Base-by-base conservation (phyloP, 2,797 vertebrate genomes). In the Periophthalmus magnuspinnatus region DNA sequence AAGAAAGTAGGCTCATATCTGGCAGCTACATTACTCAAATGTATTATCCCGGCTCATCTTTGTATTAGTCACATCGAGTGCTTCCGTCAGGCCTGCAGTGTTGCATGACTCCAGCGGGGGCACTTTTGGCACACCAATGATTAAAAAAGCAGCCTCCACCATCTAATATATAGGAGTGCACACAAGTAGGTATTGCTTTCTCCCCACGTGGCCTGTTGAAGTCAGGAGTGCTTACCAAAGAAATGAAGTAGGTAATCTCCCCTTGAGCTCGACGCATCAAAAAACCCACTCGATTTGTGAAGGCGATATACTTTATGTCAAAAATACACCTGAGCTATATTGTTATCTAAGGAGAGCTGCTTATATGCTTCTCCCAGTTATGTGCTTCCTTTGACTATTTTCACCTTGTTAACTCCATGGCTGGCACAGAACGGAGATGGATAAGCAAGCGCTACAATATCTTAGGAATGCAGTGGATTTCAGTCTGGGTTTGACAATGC, bases 401-500 rank as follows among this genome's bases (percentile, higher is more conserved):
- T 74, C 72, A 84, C 76, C 72, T 76, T 80, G 81, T 87, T 81
- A 88, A 82, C 73, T 65, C 72, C 68, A 45, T 66, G 73, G 70
- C 72, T 78, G 77, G 68, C 75, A 71, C 71, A 67, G 73, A 83
- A 78, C 68, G 68, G 60, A 79, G 76, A 88, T 80, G 79, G 86
- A 89, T 86, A 86, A 86, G 75, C 79, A 69, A 62, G 34, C 68
- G 80, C 81, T 81, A 79, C 70, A 84, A 81, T 78, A 76, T 72
- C 84, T 84, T 74, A 78, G 56, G 14, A 81, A 83, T 84, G 63
- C 68, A 41, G 55, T 79, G 76, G 69, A 80, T 79, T 84, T 79
- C 61, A 62, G 78, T 63, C 56, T 59, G 58, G 74, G 63, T 83
- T 84, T 85, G 80, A 72, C 67, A 83, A 79, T 75, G 34, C 62